Evolutionary conservation across 2,797 vertebrate species (phyloP).

Genomic region (Sebastes elongatus): DNA sequence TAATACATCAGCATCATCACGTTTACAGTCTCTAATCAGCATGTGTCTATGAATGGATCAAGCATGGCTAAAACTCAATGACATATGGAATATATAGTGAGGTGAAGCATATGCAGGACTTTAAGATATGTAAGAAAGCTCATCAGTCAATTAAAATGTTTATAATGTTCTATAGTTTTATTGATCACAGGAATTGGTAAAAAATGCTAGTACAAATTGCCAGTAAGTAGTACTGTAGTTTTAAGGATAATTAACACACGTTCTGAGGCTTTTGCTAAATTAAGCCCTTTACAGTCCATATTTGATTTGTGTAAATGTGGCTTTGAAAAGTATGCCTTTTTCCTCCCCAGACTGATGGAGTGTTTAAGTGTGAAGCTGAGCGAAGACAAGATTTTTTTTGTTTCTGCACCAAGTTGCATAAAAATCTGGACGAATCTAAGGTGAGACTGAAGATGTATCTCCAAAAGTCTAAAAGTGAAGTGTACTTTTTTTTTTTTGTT

Average conservation of each 20-base stretch:
- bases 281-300: background rate
- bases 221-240: background rate
- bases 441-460: constrained; percentile 36
- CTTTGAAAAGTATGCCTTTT: background rate
- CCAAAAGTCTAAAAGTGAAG: constrained; percentile 5
- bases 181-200: background rate
- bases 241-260: background rate
- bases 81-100: background rate
- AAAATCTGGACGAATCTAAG: constrained; percentile 24
- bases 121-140: background rate
- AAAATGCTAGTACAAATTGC: background rate
- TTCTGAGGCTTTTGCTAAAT: background rate
- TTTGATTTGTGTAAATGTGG: background rate
- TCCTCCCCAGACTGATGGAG: constrained; percentile 23
- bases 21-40: background rate
- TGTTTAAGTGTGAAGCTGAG: constrained; percentile 1
- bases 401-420: constrained; percentile 40
- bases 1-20: background rate
- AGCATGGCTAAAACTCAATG: background rate
- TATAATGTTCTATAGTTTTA: background rate
- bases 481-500: constrained; percentile 37
- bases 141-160: background rate
- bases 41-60: background rate
- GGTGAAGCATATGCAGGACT: background rate
- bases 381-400: constrained; percentile 35